These are phyloP conservation scores for Phoenicopterus ruber DNA, from an alignment of 2,113 vertebrate genomes.

Conservation along the genomic window DNA sequence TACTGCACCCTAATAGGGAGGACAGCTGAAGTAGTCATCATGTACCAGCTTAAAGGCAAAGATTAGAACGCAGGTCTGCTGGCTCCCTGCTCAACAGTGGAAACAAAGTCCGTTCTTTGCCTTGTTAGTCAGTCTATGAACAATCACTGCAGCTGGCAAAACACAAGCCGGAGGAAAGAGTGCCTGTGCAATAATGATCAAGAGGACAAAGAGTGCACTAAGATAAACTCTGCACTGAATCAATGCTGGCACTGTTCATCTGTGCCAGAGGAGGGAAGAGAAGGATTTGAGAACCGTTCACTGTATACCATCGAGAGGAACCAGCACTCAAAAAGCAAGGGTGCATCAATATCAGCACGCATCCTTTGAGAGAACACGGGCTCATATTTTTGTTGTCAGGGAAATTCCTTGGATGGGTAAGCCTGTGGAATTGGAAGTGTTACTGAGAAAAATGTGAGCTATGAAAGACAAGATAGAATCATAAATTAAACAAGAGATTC, in stretches of 20 bases:
- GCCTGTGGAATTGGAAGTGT: constrained; percentile 5
- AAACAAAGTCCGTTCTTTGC: not conserved
- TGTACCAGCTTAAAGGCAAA: not conserved
- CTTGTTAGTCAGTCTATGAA: not conserved
- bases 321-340: not conserved
- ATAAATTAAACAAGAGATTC: constrained; percentile 48
- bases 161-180: not conserved
- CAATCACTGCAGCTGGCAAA: not conserved
- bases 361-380: not conserved
- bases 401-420: constrained; percentile 49
- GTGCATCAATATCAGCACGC: not conserved
- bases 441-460: constrained; percentile 43
- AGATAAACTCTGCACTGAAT: not conserved
- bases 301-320: not conserved
- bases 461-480: constrained; percentile 51
- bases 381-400: constrained; percentile 51
- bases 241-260: not conserved
- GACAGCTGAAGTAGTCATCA: not conserved
- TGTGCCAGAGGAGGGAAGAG: not conserved
- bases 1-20: not conserved
- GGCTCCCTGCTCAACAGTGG: not conserved
- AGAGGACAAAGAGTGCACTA: not conserved
- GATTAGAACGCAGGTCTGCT: not conserved
- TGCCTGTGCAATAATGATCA: not conserved
- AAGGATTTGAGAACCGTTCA: not conserved